A percentile compares a stretch with the other conserved stretches of the same genome.
Evolutionary conservation across 2,888 invertebrate species (phyloP).

Genomic region (Sepiola atlantica): DNA sequence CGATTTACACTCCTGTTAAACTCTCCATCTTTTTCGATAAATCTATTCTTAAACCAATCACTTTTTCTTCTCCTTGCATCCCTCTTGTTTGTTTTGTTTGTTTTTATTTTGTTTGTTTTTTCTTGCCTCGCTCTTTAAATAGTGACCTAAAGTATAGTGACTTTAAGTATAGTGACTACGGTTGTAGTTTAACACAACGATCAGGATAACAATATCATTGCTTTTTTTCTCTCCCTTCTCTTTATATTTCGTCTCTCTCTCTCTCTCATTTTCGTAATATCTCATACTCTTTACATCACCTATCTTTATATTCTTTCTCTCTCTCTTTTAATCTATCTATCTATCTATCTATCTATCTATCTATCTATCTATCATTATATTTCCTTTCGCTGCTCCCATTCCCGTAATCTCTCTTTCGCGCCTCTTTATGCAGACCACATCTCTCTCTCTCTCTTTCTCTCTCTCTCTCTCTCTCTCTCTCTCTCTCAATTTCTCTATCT

Average conservation of each 20-base stretch:
- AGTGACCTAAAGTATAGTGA: no score
- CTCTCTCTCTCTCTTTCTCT: background rate
- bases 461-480: background rate
- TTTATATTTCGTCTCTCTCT: background rate
- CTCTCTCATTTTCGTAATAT: background rate
- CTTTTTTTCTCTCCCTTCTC: background rate
- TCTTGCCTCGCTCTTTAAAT: no score
- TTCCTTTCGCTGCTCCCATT: background rate
- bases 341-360: background rate
- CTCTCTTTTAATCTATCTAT: background rate
- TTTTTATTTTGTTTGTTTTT: no score
- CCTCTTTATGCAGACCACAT: background rate
- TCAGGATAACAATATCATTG: no score
- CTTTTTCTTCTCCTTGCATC: no score
- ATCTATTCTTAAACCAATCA: no score
- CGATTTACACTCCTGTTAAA: no score
- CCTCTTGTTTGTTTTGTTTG: no score
- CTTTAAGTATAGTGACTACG: no score
- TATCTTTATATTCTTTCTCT: background rate
- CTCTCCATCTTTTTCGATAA: no score
- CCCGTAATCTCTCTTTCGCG: background rate
- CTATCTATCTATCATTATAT: background rate
- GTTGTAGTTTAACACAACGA: no score
- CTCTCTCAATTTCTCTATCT: background rate
- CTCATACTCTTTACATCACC: background rate